Conservation (phyloP, 2,888 invertebrate genomes). For the Archips xylosteana region DNA sequence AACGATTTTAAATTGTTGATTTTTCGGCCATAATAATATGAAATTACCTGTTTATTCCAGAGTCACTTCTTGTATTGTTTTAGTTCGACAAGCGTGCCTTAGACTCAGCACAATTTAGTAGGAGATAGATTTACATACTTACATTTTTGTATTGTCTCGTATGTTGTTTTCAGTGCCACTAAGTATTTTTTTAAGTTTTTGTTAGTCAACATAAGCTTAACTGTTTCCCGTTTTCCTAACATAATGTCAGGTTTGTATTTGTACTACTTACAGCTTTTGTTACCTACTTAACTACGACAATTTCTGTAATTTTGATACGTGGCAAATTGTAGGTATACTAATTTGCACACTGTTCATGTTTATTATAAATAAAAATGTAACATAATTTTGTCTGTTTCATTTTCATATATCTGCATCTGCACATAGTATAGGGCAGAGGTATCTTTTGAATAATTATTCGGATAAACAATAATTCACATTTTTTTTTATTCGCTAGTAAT, state of each 20-base stretch:
- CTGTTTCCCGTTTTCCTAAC: constrained; percentile 62
- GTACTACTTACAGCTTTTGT: constrained; percentile 55
- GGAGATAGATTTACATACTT: constrained; percentile 54
- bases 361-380: constrained; percentile 78
- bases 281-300: constrained; percentile 49
- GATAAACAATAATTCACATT: too few species aligned
- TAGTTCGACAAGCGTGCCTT: constrained; percentile 63
- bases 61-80: constrained; percentile 36
- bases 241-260: constrained; percentile 58
- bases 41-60: constrained; percentile 32
- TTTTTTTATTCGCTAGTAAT: too few species aligned
- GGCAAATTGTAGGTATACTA: constrained; percentile 69
- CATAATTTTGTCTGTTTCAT: constrained; percentile 46
- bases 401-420: not conserved
- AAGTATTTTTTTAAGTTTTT: constrained; percentile 55
- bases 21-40: constrained; percentile 34
- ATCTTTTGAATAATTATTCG: too few species aligned
- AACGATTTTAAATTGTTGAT: constrained; percentile 30
- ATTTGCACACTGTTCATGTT: constrained; percentile 84
- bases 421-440: too few species aligned
- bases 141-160: constrained; percentile 50
- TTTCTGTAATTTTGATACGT: constrained; percentile 57
- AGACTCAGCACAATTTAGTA: constrained; percentile 68
- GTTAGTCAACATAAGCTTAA: constrained; percentile 73
- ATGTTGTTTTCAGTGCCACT: constrained; percentile 73